phyloP scores from a whole-genome alignment of 1,140 invertebrate genomes.

The Pentalonia nigronervosa region DNA sequence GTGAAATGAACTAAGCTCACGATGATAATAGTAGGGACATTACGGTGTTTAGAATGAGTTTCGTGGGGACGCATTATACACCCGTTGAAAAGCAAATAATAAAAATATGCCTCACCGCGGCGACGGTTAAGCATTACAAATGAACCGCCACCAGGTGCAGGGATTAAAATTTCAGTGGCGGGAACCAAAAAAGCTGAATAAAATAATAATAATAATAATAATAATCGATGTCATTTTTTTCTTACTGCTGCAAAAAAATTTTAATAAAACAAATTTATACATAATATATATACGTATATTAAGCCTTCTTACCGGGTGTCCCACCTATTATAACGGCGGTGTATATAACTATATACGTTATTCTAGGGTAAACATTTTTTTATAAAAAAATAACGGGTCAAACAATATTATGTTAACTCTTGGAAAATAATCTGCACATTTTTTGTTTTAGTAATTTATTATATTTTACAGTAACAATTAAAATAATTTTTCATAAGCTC shows the following conservation, averaged over 20 bases:
- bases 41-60: not conserved
- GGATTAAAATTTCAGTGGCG: not conserved
- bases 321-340: not conserved
- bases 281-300: too few relatives aligned
- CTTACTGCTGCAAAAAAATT: not conserved
- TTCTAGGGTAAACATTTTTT: too few relatives aligned
- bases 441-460: too few relatives aligned
- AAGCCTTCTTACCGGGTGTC: not conserved
- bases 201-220: not conserved
- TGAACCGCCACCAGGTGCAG: not conserved
- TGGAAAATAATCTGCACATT: too few relatives aligned
- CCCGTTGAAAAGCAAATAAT: not conserved
- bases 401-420: too few relatives aligned
- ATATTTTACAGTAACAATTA: too few relatives aligned
- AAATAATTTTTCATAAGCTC: too few relatives aligned
- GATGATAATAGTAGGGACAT: not conserved
- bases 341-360: not conserved
- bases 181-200: not conserved
- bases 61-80: not conserved
- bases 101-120: not conserved
- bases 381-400: too few relatives aligned
- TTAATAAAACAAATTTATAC: not conserved
- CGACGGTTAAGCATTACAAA: not conserved
- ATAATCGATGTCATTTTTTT: not conserved
- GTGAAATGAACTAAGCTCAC: not conserved